Base-by-base conservation (phyloP, 1,140 invertebrate species). In the Ips nitidus region DNA sequence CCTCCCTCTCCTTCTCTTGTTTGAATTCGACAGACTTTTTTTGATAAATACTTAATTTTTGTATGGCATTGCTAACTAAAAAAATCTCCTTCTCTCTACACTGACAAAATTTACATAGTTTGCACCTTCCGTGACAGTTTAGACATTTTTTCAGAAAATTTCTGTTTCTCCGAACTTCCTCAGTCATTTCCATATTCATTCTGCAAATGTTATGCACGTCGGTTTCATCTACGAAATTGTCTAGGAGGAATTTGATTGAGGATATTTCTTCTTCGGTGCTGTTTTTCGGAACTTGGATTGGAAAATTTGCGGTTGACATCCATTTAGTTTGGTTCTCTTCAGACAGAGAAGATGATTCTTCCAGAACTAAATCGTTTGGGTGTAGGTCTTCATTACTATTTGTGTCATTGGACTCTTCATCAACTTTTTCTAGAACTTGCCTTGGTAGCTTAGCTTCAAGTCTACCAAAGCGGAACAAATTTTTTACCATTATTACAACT, bases 21-120 rank as follows among this genome's bases (percentile, higher is more conserved):
- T 22, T 22, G 22, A 22, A 47, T n/a, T 4, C 45, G 45, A 47
- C 45, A n/a, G n/a, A 47, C n/a, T 47, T 47, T 47, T 47, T 47
- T 47, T 47, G 45, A 47, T 41, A 69, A 3, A 52, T 50, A 60
- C 52, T 61, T 39, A 69, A 22, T 56, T 61, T 69, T 60, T 69
- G 66, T 38, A 69, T 41, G 6, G 66, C 66, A 38, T 69, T 69
- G 43, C 53, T 62, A 3, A 69, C 7, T 39, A 69, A 38, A 53
- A 69, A 69, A 5, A 61, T 62, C 45, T 69, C 47, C 22, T 62
- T 61, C 56, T 69, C 66, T 41, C 40, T 69, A 40, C 59, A 61
- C 40, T 61, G 41, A 53, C 66, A 69, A 39, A 52, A 41, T 39
- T 69, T 69, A 40, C 66, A 69, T 22, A 4, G 22, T 40, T 55